Evolutionary conservation across 2,888 invertebrate genomes (phyloP), one percentile per base, ranked within the genome.

Genomic region (Tupiocoris notatus): DNA sequence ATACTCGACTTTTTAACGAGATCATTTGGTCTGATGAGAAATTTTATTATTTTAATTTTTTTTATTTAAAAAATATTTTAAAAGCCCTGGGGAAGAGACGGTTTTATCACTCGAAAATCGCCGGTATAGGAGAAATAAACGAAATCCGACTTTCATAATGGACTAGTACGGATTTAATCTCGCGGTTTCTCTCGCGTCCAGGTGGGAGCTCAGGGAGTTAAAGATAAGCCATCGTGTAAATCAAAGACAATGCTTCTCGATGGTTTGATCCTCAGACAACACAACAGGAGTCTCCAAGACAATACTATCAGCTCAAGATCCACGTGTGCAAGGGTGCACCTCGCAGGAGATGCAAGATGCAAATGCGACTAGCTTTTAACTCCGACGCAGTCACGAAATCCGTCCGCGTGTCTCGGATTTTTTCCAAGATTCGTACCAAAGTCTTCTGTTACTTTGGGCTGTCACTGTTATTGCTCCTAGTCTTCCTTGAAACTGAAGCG

Each of bases 341-440:
- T 39, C n/a, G 23, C 17, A 16, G 73, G 39, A 73, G 73, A 73
- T 73, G 3, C 62, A 58, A 73, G 73, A 73, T 73, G 73, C 73
- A 61, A 70, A 70, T 70, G 61, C 39, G n/a, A 22, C 12, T 23
- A 17, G 23, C 54, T 21, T 62, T 59, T 59, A n/a, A 17, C 73
- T 24, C 62, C 73, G 62, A 62, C 63, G 73, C 73, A 73, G 73
- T 73, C 73, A 73, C 73, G 73, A 73, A 73, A 73, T 17, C 62
- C 73, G 73, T 54, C 73, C 73, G 61, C 62, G 73, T 39, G 73
- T 54, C 39, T 12, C 6, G 12, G 39, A 12, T 39, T 39, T 39
- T 39, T 39, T 12, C 39, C 39, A 12, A 39, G 3, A 12, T 39
- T 39, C n/a, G n/a, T n/a, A n/a, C n/a, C n/a, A n/a, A n/a, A n/a